Conservation (phyloP, 2,113 vertebrate species). For the Brevimyrus niger region DNA sequence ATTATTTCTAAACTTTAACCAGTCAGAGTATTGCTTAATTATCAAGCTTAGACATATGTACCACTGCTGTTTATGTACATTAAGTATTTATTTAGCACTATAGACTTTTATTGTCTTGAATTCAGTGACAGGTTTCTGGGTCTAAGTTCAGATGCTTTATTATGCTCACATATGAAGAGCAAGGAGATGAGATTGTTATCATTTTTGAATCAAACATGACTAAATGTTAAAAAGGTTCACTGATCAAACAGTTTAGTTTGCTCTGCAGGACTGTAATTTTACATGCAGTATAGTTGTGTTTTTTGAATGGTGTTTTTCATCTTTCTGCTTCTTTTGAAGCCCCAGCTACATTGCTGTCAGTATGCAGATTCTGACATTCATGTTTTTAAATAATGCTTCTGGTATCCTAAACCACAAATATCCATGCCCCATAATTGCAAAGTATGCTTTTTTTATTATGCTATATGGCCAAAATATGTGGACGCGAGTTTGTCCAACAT, state of each 20-base stretch:
- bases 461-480: neutral
- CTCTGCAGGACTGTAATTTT: neutral
- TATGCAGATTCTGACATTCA: neutral
- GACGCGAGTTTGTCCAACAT: neutral
- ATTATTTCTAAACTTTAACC: neutral
- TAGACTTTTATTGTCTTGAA: neutral
- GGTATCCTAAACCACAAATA: neutral
- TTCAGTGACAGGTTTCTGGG: neutral
- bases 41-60: neutral
- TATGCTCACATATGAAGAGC: neutral
- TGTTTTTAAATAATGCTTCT: neutral
- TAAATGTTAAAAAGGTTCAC: neutral
- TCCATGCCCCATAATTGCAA: neutral
- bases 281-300: neutral
- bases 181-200: neutral
- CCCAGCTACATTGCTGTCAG: neutral
- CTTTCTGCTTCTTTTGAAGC: neutral
- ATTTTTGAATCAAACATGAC: neutral
- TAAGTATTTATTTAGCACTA: conserved; percentile 1
- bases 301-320: neutral
- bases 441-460: neutral
- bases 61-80: neutral
- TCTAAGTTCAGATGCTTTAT: neutral
- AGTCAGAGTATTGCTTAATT: neutral
- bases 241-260: neutral